Evolutionary conservation across 2,113 vertebrate species (phyloP).

Genomic region (Mobula hypostoma): DNA sequence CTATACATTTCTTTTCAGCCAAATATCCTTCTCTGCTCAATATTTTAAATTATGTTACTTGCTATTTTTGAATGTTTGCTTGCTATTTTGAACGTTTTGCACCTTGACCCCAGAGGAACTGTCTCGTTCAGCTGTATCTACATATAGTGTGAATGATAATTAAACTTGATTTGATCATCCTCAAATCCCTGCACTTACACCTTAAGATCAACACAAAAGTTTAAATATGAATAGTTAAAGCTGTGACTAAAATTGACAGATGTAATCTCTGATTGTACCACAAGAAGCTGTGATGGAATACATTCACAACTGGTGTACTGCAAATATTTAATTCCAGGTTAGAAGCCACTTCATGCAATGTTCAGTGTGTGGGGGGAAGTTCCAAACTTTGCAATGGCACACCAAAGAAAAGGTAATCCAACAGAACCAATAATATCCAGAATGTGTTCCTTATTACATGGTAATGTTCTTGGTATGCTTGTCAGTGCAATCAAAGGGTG

Average conservation of each 20-base stretch:
- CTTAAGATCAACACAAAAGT: not conserved
- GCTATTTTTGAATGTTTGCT: too few species aligned
- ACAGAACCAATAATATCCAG: not conserved
- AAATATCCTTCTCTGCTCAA: too few species aligned
- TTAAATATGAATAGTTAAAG: not conserved
- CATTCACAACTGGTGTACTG: not conserved
- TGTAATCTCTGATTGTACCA: not conserved
- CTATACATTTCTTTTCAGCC: too few species aligned
- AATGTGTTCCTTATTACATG: not conserved
- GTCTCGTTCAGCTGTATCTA: too few species aligned
- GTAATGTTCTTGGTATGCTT: not conserved
- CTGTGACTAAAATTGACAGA: not conserved
- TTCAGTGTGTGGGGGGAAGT: not conserved
- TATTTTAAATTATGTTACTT: too few species aligned
- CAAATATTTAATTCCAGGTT: not conserved
- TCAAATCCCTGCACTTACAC: not conserved
- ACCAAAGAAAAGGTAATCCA: not conserved
- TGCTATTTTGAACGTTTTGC: too few species aligned
- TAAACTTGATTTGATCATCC: not conserved
- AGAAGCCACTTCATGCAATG: not conserved
- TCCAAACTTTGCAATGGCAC: not conserved
- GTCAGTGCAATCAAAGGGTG: not conserved
- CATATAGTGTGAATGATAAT: too few species aligned
- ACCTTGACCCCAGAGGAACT: too few species aligned
- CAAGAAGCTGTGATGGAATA: not conserved